These are phyloP conservation scores for Chondrosia reniformis DNA, from an alignment of 37 sponge, comb jelly and placozoan species.

Conservation along the genomic window DNA sequence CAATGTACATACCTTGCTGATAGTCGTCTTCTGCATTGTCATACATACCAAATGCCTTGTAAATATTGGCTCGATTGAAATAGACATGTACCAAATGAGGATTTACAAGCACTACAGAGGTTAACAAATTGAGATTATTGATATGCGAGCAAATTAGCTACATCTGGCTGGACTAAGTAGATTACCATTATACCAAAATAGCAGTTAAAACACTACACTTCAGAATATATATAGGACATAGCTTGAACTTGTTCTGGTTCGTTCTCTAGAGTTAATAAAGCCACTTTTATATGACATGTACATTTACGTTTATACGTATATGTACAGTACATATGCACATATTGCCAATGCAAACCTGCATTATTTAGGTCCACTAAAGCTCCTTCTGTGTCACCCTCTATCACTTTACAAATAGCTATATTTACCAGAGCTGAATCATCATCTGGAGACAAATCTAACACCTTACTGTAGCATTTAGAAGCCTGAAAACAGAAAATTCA, in stretches of 20 bases:
- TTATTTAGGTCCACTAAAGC: slow-evolving; percentile 67
- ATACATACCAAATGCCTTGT: slow-evolving; percentile 36
- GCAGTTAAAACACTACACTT: neutral
- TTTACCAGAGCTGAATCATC: slow-evolving; percentile 66
- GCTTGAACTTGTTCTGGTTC: neutral
- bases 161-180: neutral
- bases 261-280: neutral
- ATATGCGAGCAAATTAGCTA: no score
- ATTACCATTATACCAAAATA: neutral
- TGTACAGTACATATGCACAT: neutral
- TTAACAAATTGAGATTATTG: neutral
- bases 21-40: slow-evolving; percentile 75
- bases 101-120: slow-evolving; percentile 46
- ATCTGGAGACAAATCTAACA: slow-evolving; percentile 28
- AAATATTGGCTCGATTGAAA: slow-evolving; percentile 88
- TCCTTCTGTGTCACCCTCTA: slow-evolving; percentile 45
- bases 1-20: slow-evolving; percentile 47
- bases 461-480: slow-evolving; percentile 45
- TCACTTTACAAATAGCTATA: slow-evolving; percentile 48
- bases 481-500: slow-evolving; percentile 11
- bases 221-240: neutral
- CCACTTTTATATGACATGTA: neutral
- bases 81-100: slow-evolving; percentile 76
- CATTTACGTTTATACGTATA: neutral
- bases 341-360: slow-evolving; percentile 26